Evolutionary conservation across 2,797 vertebrate species (phyloP).

Genomic region (Columba guinea): DNA sequence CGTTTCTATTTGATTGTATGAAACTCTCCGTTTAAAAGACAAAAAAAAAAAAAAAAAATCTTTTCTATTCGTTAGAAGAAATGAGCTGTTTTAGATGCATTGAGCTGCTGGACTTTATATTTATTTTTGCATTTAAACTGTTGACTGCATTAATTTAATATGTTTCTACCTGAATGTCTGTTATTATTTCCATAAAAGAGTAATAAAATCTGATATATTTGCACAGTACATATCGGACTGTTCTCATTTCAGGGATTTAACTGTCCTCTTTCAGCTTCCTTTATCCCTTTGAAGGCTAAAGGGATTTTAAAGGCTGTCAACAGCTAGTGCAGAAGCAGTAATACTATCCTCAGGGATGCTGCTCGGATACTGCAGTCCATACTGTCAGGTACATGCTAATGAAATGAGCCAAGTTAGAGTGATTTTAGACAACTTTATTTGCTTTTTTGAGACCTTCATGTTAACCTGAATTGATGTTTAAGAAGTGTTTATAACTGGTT

Average conservation of each 20-base stretch:
- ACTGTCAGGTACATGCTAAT: neutral
- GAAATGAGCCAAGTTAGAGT: neutral
- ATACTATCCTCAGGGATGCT: neutral
- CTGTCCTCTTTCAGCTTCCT: neutral
- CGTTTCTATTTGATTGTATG: constrained; percentile 55
- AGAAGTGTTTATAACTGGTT: neutral
- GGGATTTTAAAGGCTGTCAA: rapidly evolving
- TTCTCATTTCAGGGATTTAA: neutral
- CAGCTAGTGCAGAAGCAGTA: neutral
- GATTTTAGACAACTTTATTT: neutral
- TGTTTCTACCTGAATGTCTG: constrained; percentile 79
- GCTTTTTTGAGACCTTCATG: neutral
- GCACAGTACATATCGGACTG: constrained; percentile 60
- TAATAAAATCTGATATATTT: constrained; percentile 82
- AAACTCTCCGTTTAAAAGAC: constrained; percentile 33
- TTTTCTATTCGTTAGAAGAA: constrained; percentile 66
- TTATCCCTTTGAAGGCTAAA: neutral
- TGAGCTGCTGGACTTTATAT: constrained; percentile 74
- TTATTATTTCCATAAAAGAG: constrained; percentile 75
- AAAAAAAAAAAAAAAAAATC: neutral
- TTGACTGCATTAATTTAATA: constrained; percentile 78
- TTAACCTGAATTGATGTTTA: neutral
- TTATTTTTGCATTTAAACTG: constrained; percentile 84
- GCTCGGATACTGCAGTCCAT: neutral
- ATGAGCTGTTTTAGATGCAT: constrained; percentile 61